These are phyloP conservation scores for Phanerotoma sp. DNA, from an alignment of 2,888 invertebrate species.

Conservation along the genomic window DNA sequence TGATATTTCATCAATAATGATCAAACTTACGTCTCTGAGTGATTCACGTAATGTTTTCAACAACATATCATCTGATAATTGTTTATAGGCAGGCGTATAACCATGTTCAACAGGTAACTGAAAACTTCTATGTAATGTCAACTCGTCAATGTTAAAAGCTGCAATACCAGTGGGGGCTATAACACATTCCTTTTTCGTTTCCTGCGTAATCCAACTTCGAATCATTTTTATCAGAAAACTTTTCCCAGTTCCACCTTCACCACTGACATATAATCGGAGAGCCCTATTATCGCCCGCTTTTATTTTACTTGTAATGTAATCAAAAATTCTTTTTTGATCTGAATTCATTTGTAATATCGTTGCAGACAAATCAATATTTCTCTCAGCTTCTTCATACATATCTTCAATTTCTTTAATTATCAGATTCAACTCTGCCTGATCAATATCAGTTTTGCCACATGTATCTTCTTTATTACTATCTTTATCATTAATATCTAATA, in stretches of 20 bases:
- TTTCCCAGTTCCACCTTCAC: constrained; percentile 41
- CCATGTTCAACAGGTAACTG: constrained; percentile 44
- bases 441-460: neutral
- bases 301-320: neutral
- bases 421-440: neutral
- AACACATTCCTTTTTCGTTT: constrained; percentile 40
- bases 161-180: constrained; percentile 45
- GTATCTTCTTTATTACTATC: neutral
- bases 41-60: constrained; percentile 34
- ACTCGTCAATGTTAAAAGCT: constrained; percentile 45
- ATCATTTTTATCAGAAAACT: constrained; percentile 36
- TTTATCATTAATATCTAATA: neutral
- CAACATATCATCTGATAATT: constrained; percentile 36
- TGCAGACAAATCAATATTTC: neutral
- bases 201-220: constrained; percentile 34
- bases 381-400: neutral
- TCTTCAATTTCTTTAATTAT: neutral
- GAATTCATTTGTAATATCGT: constrained; percentile 18
- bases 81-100: constrained; percentile 37
- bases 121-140: constrained; percentile 44
- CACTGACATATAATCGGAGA: constrained; percentile 33
- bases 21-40: constrained; percentile 38
- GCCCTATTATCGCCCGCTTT: constrained; percentile 12
- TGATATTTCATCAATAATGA: constrained; percentile 44
- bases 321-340: neutral